Evolutionary conservation across 2,113 vertebrate genomes (phyloP), one percentile per base, ranked within the genome.

Genomic region (Clarias gariepinus): DNA sequence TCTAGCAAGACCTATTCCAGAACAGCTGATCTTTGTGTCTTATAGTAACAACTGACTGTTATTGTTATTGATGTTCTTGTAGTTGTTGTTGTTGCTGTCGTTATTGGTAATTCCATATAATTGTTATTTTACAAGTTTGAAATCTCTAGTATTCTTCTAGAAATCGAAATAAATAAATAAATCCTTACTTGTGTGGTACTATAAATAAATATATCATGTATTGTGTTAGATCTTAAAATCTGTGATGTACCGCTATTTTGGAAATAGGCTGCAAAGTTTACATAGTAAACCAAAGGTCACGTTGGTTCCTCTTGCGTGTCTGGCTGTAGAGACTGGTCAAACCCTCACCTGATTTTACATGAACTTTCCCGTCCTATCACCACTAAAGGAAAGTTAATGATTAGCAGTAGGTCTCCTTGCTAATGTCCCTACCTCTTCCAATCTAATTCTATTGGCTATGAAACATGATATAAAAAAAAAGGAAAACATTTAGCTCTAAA

Each of bases 311-410:
- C 76, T 89, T 85, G 92, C 93, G 92, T 94, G 94, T 94, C 90
- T 21, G 23, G 36, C 58, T 57, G 41, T 28, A n/a, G 87, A 81
- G 93, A 92, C 92, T 90, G 92, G 91, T 58, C 85, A 78, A 90
- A 84, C 84, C 81, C 91, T 95, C 94, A 15, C 93, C 93, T 93
- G 93, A 94, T 91, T 87, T 61, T 6, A 90, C 90, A 61, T 92
- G 92, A 94, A 93, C 93, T 91, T 93, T 93, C 57, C 87, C 90
- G 87, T 88, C 93, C 90, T 89, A 92, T 95, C 93, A 93, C 77
- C n/a, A 58, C n/a, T 52, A 71, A 58, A 60, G 77, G 58, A 85
- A 82, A 21, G 71, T 89, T 89, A 88, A 87, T n/a, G 63, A 82
- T 87, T 85, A 78, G 66, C 53, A 4, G 3, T 52, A n/a, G n/a